Base-by-base conservation (phyloP, 2,888 invertebrate species). In the Mimumesa dahlbomi region DNA sequence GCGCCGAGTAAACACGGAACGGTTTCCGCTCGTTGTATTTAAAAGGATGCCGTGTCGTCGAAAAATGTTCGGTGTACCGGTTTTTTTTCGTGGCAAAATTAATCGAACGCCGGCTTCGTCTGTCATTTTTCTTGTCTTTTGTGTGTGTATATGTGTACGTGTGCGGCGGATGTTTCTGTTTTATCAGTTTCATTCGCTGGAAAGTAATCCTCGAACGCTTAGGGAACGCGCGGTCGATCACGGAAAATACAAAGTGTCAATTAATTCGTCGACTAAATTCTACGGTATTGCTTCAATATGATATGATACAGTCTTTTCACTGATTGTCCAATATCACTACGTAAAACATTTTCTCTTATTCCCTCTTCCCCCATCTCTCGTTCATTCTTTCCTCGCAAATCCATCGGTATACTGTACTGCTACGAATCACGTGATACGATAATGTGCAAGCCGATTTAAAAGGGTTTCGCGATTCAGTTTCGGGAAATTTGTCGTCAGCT, bases 251-350 rank as follows among this genome's bases (percentile, higher is more conserved):
- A 69, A 69, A 68, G 52, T 78, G 36, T 70, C 34, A 61, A n/a
- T 73, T 74, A 82, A 82, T 82, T 84, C 79, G 72, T 67, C 71
- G 73, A 77, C 84, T 85, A 85, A n/a, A 73, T 61, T 65, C 84
- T 87, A 86, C 77, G 70, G 81, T 88, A 89, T 89, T 88, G 87
- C 88, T 88, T 88, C 83, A 77, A 84, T 79, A 87, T 87, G 84
- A 85, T 89, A 89, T 87, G 87, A 85, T 88, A 89, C 89, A 89
- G 89, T 89, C 89, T 89, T 88, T 86, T 89, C 87, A 89, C 88
- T 89, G 89, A 89, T 89, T 89, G 89, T 89, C 89, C 89, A 84
- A 86, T 87, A 89, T 89, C 88, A 88, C 89, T 88, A 87, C 83
- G 80, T 87, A 84, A 83, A 84, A 82, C 75, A 81, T 82, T 69